Base-by-base conservation (phyloP, 2,113 vertebrate genomes). In the Corvus hawaiiensis region DNA sequence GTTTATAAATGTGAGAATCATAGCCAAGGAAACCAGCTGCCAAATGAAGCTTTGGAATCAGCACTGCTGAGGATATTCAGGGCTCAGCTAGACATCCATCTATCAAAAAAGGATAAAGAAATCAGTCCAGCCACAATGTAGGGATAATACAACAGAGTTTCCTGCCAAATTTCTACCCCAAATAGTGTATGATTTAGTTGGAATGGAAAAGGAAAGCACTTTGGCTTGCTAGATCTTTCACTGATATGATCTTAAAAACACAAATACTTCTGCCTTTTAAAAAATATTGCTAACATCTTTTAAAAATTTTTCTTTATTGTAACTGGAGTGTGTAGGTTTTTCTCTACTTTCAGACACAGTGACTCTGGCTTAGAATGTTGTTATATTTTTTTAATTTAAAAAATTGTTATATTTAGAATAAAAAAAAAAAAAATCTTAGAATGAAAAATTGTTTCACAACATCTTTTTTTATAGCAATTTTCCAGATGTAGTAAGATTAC, bases 71-170 rank as follows among this genome's bases (percentile, higher is more conserved):
- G 88, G 71, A 89, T 67, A 97, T 80, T 94, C 72, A 88, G 35
- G 27, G 55, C 43, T 94, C 35, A 1, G 51, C 52, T 94, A 89
- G 61, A 75, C 16, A 7, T 84, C n/a, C 55, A 64, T 79, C 74
- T 91, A 33, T 90, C 66, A 90, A 82, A 80, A 95, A 90, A 82
- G 16, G 67, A 56, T 85, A 77, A 84, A 91, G 43, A 90, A 94
- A 80, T 83, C 62, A 74, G 67, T 66, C 51, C 74, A 89, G 32
- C 39, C 62, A 76, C 67, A 93, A 68, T 35, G 16, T 55, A 87
- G 35, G 46, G n/a, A 77, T 71, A 76, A 86, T 48, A 33, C 67
- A 93, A 32, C 13, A 71, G 71, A 69, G 7, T 71, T 83, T 24
- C 22, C 51, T 96, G 92, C 55, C 82, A 93, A 63, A 55, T 63